Evolutionary conservation across 2,797 vertebrate species (phyloP).

Genomic region (Sparus aurata): DNA sequence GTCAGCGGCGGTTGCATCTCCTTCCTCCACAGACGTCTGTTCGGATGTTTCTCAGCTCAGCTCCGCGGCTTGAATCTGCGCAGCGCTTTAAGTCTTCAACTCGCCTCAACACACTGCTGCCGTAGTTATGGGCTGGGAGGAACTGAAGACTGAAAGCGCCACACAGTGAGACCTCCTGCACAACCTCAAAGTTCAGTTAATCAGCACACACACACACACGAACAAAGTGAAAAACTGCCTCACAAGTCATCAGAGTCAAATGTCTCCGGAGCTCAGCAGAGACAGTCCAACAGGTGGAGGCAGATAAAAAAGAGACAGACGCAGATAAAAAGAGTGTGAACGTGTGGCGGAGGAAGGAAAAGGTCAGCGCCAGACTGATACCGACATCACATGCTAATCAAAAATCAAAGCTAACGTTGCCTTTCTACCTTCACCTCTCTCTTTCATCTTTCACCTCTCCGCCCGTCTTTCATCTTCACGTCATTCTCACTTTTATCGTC

Average conservation of each 20-base stretch:
- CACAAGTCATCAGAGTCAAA: constrained; percentile 56
- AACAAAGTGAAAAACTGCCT: neutral
- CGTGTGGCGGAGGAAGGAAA: constrained; percentile 48
- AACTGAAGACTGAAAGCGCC: constrained; percentile 92
- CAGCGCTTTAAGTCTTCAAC: constrained; percentile 91
- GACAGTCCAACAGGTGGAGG: constrained; percentile 19
- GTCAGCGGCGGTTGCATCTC: too few species aligned
- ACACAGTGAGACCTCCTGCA: constrained; percentile 75
- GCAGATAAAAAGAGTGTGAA: constrained; percentile 42
- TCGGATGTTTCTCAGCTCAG: neutral
- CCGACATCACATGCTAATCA: constrained; percentile 61
- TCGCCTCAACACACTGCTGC: constrained; percentile 89
- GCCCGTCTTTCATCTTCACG: constrained; percentile 12
- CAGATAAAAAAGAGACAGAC: constrained; percentile 39
- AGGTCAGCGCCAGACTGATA: constrained; percentile 69
- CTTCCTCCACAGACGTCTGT: neutral
- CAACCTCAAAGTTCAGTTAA: constrained; percentile 29
- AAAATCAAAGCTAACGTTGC: constrained; percentile 62
- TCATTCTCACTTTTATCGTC: constrained; percentile 7
- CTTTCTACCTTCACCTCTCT: constrained; percentile 26
- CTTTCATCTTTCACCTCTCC: neutral
- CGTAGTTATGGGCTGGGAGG: constrained; percentile 89
- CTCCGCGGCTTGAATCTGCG: constrained; percentile 80
- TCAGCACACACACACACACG: constrained; percentile 4
- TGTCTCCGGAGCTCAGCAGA: constrained; percentile 51